Conservation (phyloP, 2,113 vertebrate species). For the Cacatua alba region DNA sequence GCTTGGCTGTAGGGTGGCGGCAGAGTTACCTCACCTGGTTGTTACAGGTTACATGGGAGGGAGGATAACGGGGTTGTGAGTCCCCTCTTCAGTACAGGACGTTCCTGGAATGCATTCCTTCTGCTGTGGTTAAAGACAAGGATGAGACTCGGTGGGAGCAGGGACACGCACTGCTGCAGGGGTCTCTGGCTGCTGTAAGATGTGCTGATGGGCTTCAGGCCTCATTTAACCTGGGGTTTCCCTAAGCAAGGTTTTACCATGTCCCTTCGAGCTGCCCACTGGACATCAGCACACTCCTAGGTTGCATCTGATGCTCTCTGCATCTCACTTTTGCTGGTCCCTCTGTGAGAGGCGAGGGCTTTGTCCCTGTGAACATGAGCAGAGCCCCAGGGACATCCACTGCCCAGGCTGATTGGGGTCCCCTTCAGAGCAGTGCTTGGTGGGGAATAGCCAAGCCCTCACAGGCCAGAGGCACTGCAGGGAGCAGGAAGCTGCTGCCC, state of each 20-base stretch:
- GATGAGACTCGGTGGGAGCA: neutral
- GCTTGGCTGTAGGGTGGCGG: neutral
- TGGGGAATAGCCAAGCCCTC: fast-evolving
- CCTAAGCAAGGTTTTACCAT: neutral
- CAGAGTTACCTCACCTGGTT: neutral
- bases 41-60: fast-evolving
- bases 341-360: fast-evolving
- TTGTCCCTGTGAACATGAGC: fast-evolving
- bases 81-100: neutral
- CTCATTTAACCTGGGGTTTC: neutral
- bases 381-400: neutral
- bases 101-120: neutral
- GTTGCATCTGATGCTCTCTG: neutral
- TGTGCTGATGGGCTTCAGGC: neutral
- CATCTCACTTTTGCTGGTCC: neutral
- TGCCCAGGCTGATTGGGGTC: fast-evolving
- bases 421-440: fast-evolving
- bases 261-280: neutral
- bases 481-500: neutral
- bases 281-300: fast-evolving
- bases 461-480: neutral
- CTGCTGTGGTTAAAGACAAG: neutral
- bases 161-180: neutral
- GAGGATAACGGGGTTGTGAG: neutral
- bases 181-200: neutral